These are phyloP conservation scores for Cephus nigrinus DNA, from an alignment of 2,888 invertebrate species.

Conservation along the genomic window DNA sequence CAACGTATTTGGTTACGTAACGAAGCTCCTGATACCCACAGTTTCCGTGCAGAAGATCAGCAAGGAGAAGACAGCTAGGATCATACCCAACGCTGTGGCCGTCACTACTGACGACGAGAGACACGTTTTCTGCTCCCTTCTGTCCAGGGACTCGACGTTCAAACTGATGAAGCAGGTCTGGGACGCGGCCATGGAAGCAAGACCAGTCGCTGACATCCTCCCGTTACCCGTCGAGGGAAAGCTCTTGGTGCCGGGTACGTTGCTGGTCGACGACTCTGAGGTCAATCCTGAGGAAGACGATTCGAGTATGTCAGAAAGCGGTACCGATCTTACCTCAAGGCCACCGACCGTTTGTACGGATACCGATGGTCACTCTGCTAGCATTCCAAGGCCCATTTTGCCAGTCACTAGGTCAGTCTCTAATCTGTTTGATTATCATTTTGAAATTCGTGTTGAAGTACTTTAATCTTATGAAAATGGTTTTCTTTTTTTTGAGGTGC, in stretches of 20 bases:
- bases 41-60: slow-evolving; percentile 87
- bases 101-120: slow-evolving; percentile 84
- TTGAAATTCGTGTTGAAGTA: neutral
- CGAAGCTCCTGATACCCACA: slow-evolving; percentile 91
- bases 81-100: slow-evolving; percentile 95
- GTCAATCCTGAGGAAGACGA: slow-evolving; percentile 63
- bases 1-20: slow-evolving; percentile 94
- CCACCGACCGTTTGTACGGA: slow-evolving; percentile 58
- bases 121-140: slow-evolving; percentile 89
- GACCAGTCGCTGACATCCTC: slow-evolving; percentile 56
- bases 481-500: slow-evolving; percentile 10
- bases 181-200: slow-evolving; percentile 72
- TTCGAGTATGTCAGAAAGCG: slow-evolving; percentile 66
- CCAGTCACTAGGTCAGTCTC: slow-evolving; percentile 28
- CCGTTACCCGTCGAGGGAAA: slow-evolving; percentile 53
- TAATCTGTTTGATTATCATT: neutral
- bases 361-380: slow-evolving; percentile 40
- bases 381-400: slow-evolving; percentile 47
- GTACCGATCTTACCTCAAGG: slow-evolving; percentile 61
- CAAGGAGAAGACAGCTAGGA: slow-evolving; percentile 92
- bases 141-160: slow-evolving; percentile 89
- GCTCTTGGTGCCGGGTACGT: slow-evolving; percentile 46
- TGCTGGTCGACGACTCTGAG: slow-evolving; percentile 58
- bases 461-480: neutral
- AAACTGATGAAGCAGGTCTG: slow-evolving; percentile 89